A percentile compares a stretch with the other conserved stretches of the same genome.
phyloP scores from a whole-genome alignment of 1,140 invertebrate genomes.

The Cepaea nemoralis region DNA sequence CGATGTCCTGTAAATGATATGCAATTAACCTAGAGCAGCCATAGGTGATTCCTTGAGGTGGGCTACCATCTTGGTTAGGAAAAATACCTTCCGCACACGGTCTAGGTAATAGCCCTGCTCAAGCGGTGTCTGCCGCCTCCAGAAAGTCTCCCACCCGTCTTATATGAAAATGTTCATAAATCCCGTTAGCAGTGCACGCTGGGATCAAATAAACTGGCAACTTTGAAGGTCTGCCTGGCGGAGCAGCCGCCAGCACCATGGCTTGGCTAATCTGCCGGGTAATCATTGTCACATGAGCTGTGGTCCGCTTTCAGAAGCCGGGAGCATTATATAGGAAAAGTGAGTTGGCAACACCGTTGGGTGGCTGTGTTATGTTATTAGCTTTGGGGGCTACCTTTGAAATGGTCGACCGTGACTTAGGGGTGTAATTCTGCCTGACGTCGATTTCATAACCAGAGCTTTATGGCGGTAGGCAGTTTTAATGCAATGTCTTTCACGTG shows the following conservation, averaged over 20 bases:
- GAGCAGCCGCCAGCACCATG: not conserved
- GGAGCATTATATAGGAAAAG: not conserved
- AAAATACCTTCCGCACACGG: not conserved
- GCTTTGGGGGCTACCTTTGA: no score
- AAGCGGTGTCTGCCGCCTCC: conserved; percentile 13
- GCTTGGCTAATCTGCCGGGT: not conserved
- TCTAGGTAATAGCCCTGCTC: not conserved
- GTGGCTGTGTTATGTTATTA: no score
- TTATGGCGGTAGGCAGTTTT: no score
- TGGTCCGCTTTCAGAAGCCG: not conserved
- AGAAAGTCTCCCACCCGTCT: not conserved
- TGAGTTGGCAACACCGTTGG: no score
- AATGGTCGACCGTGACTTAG: no score
- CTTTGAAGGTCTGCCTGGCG: conserved; percentile 7
- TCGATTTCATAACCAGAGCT: no score
- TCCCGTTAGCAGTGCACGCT: conserved; percentile 22
- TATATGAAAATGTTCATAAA: conserved; percentile 18
- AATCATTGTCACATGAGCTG: conserved; percentile 8
- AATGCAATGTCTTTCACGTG: no score
- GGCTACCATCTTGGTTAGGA: not conserved
- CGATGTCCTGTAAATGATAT: no score
- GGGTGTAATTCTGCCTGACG: no score
- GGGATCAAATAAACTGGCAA: conserved; percentile 13
- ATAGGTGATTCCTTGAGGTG: no score
- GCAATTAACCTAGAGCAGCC: no score